Percentiles rank a stretch among this genome's conserved stretches.
Conservation (phyloP, 2,113 vertebrate species). For the Muscicapa adusta region DNA sequence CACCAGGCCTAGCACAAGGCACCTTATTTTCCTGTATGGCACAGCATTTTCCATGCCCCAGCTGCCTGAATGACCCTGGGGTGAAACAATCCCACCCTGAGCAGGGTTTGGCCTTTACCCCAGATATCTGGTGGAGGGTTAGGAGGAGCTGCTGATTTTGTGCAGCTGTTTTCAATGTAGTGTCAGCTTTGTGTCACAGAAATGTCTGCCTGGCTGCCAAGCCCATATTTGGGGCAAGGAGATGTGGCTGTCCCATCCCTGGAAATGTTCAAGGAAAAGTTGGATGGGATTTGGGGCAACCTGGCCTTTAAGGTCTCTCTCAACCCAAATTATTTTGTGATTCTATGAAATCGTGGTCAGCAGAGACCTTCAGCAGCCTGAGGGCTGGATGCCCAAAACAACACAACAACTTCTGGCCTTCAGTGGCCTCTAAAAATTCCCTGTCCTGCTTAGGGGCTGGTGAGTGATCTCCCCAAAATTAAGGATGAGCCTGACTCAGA, state of each 20-base stretch:
- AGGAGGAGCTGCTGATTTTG: not conserved
- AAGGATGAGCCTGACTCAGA: not conserved
- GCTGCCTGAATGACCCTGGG: not conserved
- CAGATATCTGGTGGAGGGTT: not conserved
- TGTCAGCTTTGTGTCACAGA: not conserved
- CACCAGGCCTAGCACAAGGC: not conserved
- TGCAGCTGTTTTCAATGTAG: not conserved
- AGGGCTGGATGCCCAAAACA: not conserved
- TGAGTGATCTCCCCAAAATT: rapidly evolving
- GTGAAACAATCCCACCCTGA: not conserved
- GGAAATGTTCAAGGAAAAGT: not conserved
- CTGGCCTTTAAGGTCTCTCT: not conserved
- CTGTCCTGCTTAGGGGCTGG: not conserved
- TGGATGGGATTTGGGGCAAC: not conserved
- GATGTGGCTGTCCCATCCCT: not conserved
- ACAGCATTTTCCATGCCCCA: not conserved
- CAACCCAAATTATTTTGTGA: not conserved
- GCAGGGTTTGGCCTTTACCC: not conserved
- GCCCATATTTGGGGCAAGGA: not conserved
- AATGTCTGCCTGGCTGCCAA: not conserved
- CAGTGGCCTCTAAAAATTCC: not conserved
- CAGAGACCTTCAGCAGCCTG: not conserved
- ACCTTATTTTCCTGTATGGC: not conserved
- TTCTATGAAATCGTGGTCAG: not conserved
- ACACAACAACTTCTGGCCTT: not conserved